Evolutionary conservation across 2,797 vertebrate genomes (phyloP), one percentile per base, ranked within the genome.

Genomic region (Cirrhinus molitorella): DNA sequence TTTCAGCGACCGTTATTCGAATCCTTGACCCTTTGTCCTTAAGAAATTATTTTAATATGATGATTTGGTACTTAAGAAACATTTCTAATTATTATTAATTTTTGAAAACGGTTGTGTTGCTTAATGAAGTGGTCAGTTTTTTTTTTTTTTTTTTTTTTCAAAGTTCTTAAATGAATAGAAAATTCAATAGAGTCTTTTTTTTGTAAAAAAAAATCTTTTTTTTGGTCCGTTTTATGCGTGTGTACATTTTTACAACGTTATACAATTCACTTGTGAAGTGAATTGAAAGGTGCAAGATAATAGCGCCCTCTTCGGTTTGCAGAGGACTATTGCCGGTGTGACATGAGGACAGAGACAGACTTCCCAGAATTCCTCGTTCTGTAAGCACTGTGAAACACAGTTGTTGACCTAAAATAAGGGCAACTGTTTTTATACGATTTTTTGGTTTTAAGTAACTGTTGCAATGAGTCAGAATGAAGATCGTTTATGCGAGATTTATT

Each of bases 231-330:
- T 31, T 51, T 51, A 51, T 72, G 25, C 5, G 19, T 53, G 19
- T 68, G 21, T 65, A 40, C 12, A n/a, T 49, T 17, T 49, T 23
- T 5, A 31, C 17, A 3, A 43, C 17, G 13, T 59, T 57, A 6
- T n/a, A 10, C 45, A 55, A 14, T 16, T 14, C 65, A 8, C 14
- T 61, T 1, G 0, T 72, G 25, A 72, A 63, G n/a, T 43, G 31
- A 63, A 10, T 23, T 14, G 19, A 17, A 25, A 57, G 73, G 6
- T 55, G 37, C 9, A 59, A 68, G 72, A 17, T 76, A 51, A 76
- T 4, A 79, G 82, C 28, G 75, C 82, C 82, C 82, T 71, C 82
- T 71, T 25, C 67, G 34, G 82, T 53, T 55, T 43, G 19, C 16
- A 37, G 17, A 31, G 23, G 9, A 57, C 31, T 76, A 51, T 40